Evolutionary conservation across 2,113 vertebrate genomes (phyloP).

Genomic region (Indri indri): DNA sequence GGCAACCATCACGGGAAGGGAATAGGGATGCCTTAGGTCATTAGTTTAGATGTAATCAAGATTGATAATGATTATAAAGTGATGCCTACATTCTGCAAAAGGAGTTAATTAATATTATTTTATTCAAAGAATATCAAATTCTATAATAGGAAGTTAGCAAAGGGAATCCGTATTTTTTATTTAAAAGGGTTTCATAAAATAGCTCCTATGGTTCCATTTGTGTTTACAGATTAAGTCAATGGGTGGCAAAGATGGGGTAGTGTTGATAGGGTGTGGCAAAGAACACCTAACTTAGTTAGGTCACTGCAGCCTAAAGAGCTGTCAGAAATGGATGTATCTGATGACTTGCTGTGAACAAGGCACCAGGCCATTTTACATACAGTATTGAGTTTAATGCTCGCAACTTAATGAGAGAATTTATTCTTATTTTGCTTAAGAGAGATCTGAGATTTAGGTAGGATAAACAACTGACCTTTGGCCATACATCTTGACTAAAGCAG

Average conservation of each 20-base stretch:
- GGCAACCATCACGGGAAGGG: neutral
- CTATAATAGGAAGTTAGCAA: neutral
- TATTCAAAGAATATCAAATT: neutral
- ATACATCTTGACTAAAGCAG: neutral
- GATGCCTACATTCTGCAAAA: neutral
- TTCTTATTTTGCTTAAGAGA: neutral
- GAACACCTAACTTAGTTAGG: neutral
- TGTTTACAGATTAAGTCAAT: neutral
- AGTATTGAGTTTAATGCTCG: neutral
- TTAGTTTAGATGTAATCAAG: neutral
- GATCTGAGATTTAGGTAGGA: neutral
- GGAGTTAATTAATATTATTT: neutral
- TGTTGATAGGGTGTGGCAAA: neutral
- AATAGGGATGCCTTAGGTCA: neutral
- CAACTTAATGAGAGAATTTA: neutral
- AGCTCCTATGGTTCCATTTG: neutral
- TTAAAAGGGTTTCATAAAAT: constrained; percentile 17
- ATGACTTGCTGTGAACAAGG: neutral
- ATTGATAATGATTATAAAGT: neutral
- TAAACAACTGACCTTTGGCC: neutral
- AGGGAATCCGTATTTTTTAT: neutral
- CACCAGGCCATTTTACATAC: neutral
- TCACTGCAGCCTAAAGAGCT: neutral
- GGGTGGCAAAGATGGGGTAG: neutral
- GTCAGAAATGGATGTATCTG: neutral